Base-by-base conservation (phyloP, 2,113 vertebrate genomes). In the Xiphophorus couchianus region DNA sequence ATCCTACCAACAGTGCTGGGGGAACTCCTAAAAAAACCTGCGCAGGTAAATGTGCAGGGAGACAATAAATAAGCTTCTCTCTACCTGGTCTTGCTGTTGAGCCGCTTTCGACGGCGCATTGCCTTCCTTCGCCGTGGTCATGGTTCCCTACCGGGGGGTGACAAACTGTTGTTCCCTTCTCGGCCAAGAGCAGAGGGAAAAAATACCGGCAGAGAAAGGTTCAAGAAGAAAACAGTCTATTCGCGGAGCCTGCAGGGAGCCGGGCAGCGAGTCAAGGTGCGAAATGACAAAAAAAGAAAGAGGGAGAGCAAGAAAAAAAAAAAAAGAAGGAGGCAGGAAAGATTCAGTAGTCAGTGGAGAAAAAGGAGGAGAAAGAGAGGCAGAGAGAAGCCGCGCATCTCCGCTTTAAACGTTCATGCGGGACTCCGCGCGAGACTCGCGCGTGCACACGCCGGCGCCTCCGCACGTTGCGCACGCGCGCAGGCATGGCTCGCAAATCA, bases 71-170 rank as follows among this genome's bases (percentile, higher is more conserved):
- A 27, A 30, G 73, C 74, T 51, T 76, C 28, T 76, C 90, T 69
- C 92, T 97, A 99, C 97, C 97, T 98, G 97, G 3, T 98, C 97
- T 73, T 96, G 97, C 89, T 97, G 97, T 6, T 96, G 97, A 90
- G 87, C 93, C 79, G 96, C 78, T 93, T 98, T 98, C 84, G 93
- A 91, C 82, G 96, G 91, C 74, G 95, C 94, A 77, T 88, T 95
- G 81, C 95, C 89, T 81, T 99, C 97, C 95, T 98, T 98, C 84
- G 96, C 95, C 54, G 97, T 98, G 89, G 97, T 98, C 97, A 99
- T 99, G 94, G 82, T 95, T 81, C 78, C 81, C 89, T 44, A 33
- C 64, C 64, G 83, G 82, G 25, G 84, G 84, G 84, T 27, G 29
- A 85, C 87, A 27, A 28, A 79, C 79, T 73, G 79, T 58, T 66